Conservation (phyloP, 2,797 vertebrate genomes). For the Sciurus vulgaris region DNA sequence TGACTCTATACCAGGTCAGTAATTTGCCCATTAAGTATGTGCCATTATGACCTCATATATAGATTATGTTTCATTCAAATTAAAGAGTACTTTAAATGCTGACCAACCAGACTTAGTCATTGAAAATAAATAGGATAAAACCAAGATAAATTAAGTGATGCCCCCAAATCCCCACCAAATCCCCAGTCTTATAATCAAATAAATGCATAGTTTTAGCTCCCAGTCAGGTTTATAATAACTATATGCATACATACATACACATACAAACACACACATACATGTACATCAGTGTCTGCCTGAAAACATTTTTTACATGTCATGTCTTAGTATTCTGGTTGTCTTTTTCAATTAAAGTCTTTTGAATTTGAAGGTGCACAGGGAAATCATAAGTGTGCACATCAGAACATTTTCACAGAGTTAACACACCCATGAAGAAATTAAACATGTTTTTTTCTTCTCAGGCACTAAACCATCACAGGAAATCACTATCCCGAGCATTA, state of each 20-base stretch:
- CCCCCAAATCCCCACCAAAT: neutral
- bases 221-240: neutral
- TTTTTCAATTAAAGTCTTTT: neutral
- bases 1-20: neutral
- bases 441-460: neutral
- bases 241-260: neutral
- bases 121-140: constrained; percentile 6
- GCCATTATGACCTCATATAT: neutral
- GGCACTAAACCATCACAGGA: neutral
- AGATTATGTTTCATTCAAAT: neutral
- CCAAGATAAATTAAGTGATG: neutral
- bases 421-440: neutral
- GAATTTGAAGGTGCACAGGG: neutral
- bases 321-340: neutral
- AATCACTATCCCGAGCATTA: neutral
- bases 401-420: neutral
- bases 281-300: neutral
- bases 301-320: neutral
- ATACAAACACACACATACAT: neutral
- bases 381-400: neutral
- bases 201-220: neutral
- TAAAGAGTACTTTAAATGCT: neutral
- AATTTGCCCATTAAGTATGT: neutral
- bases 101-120: neutral
- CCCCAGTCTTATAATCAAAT: neutral